Base-by-base conservation (phyloP, 2,888 invertebrate genomes). In the Neocrepidodera transversa region DNA sequence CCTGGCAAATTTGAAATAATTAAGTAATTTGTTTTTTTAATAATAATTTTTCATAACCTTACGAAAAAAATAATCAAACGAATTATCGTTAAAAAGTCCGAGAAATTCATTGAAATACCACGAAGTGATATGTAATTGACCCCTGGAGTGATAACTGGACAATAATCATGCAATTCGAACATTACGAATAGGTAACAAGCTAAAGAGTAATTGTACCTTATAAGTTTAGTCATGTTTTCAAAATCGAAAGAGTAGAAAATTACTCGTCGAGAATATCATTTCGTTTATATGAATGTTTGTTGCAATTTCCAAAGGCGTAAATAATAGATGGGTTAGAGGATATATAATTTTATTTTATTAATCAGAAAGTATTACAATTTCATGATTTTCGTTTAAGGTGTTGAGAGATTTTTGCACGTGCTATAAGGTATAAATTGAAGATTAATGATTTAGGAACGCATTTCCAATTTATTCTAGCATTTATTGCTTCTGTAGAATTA, bases 61-160 rank as follows among this genome's bases (percentile, higher is more conserved):
- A n/a, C n/a, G n/a, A n/a, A n/a, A n/a, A n/a, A n/a, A n/a, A n/a
- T n/a, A n/a, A n/a, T 23, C 45, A 13, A 28, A 28, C 26, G 11
- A 45, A 11, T 26, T 26, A 45, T 45, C 35, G 20, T 50, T 35
- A 43, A 53, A 13, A 53, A 13, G 42, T 53, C 14, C 42, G 32
- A 43, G 28, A 53, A 42, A 53, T 53, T 43, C 51, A 38, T 14
- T 40, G 17, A 51, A 51, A 51, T 40, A 51, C 40, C 43, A 43
- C 43, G 53, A 32, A 43, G 43, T 53, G 32, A 43, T 53, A 43
- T 26, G 53, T 53, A 53, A 53, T 53, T 53, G 53, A 42, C 53
- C 53, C 53, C 43, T 10, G 53, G 43, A 53, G 53, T 53, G 53
- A 53, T 53, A 53, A 53, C 53, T 53, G 53, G 32, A 32, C 42